A percentile compares a stretch with the other conserved stretches of the same genome.
Conservation (phyloP, 2,888 invertebrate species). For the Acronicta alni region DNA sequence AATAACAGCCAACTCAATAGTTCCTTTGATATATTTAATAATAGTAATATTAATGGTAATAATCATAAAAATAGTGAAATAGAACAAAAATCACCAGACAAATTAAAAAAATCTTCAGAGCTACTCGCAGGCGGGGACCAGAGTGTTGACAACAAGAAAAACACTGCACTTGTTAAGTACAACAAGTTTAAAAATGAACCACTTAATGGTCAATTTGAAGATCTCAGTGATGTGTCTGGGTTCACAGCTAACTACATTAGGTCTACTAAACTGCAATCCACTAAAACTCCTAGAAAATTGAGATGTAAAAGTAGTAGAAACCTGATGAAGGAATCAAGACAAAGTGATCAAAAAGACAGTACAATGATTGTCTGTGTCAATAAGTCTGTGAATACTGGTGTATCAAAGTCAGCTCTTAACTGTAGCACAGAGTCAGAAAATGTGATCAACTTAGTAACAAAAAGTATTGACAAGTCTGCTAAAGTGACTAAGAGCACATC, state of each 20-base stretch:
- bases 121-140: conserved; percentile 60
- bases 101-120: conserved; percentile 52
- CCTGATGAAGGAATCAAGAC: conserved; percentile 70
- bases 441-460: conserved; percentile 76
- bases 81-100: conserved; percentile 49
- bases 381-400: conserved; percentile 72
- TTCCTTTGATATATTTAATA: conserved; percentile 72
- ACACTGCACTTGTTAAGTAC: conserved; percentile 37
- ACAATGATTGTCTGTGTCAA: conserved; percentile 75
- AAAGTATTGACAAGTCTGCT: conserved; percentile 62
- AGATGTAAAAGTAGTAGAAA: conserved; percentile 72
- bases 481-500: conserved; percentile 75
- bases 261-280: conserved; percentile 80
- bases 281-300: conserved; percentile 73
- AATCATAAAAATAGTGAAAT: conserved; percentile 51
- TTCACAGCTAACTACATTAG: conserved; percentile 86
- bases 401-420: conserved; percentile 63
- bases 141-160: conserved; percentile 56
- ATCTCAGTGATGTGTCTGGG: conserved; percentile 84
- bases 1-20: conserved; percentile 71
- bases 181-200: conserved; percentile 57
- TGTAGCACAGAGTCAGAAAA: conserved; percentile 82
- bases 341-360: conserved; percentile 57
- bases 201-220: conserved; percentile 79
- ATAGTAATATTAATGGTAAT: conserved; percentile 62